Evolutionary conservation across 2,113 vertebrate genomes (phyloP), one percentile per base, ranked within the genome.

Genomic region (Urocynchramus pylzowi): DNA sequence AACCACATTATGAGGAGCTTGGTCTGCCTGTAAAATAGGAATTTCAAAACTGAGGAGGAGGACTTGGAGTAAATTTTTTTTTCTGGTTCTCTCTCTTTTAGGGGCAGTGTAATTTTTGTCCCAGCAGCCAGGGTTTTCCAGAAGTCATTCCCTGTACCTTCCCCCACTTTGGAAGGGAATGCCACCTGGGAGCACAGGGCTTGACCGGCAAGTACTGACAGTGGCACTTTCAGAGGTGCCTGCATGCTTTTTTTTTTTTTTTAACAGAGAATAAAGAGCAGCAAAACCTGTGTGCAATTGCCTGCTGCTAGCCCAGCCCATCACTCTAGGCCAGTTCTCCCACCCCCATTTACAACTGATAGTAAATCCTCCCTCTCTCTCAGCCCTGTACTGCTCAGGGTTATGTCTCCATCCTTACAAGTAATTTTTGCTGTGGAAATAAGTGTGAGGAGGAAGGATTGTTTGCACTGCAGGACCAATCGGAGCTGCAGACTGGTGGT

Each of bases 121-220:
- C 35, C 44, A 5, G 20, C 9, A 44, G 54, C 21, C 20, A 63
- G 35, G 10, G 23, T 77, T 67, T 90, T 90, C 45, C 45, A 59
- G 33, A 20, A 73, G 50, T 50, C 44, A 37, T 52, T 90, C 42
- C 6, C 24, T 39, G 18, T 52, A 10, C 47, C 14, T 54, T 13
- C 37, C 11, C 28, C 16, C 30, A 33, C 39, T 69, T 69, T 67
- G 64, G 42, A 35, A 63, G 13, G 24, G n/a, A 35, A 2, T 35
- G 2, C 8, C 13, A 2, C 19, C 52, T 1, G 1, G 49, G 16
- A 87, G 42, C 5, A 1, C 47, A 63, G 41, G 21, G 17, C 35
- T 84, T 45, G 37, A 11, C 35, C 10, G 2, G 4, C 3, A 0
- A 23, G 26, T 41, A 24, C 35, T 0, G 3, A 14, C n/a, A 64